A percentile compares a stretch with the other conserved stretches of the same genome.
phyloP scores from a whole-genome alignment of 2,888 invertebrate species.

The Alentia gelatinosa region DNA sequence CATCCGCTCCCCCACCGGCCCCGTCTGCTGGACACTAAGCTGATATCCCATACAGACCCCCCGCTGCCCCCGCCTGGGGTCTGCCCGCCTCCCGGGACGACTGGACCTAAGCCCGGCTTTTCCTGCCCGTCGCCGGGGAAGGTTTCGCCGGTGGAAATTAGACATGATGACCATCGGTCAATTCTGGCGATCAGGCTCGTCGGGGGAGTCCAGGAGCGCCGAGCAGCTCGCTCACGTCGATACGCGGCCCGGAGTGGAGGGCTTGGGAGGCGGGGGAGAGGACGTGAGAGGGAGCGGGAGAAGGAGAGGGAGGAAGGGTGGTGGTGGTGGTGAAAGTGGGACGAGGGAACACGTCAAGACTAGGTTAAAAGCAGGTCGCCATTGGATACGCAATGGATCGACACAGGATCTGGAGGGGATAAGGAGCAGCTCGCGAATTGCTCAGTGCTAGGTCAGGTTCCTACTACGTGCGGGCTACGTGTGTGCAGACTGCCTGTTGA shows the following conservation, averaged over 20 bases:
- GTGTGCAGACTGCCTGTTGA: too few relatives aligned
- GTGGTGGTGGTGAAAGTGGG: not conserved
- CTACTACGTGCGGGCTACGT: too few relatives aligned
- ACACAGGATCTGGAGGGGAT: not conserved
- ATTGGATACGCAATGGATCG: not conserved
- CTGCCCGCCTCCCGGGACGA: not conserved
- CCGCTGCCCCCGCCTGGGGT: too few relatives aligned
- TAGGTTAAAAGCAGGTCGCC: not conserved
- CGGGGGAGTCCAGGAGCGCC: not conserved
- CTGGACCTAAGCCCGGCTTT: not conserved
- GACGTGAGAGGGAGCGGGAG: not conserved
- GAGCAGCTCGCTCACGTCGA: not conserved
- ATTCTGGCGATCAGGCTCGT: not conserved
- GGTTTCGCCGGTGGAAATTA: not conserved
- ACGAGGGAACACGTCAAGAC: not conserved
- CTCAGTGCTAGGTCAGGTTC: not conserved
- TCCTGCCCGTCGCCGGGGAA: not conserved
- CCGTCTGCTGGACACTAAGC: too few relatives aligned
- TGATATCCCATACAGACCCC: too few relatives aligned
- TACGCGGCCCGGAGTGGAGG: not conserved
- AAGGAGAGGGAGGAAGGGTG: not conserved
- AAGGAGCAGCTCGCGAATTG: not conserved
- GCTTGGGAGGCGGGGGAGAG: not conserved
- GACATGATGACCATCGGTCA: conserved; percentile 26
- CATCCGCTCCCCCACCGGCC: too few relatives aligned